phyloP scores from a whole-genome alignment of 2,888 invertebrate species.

The Bembecia ichneumoniformis region DNA sequence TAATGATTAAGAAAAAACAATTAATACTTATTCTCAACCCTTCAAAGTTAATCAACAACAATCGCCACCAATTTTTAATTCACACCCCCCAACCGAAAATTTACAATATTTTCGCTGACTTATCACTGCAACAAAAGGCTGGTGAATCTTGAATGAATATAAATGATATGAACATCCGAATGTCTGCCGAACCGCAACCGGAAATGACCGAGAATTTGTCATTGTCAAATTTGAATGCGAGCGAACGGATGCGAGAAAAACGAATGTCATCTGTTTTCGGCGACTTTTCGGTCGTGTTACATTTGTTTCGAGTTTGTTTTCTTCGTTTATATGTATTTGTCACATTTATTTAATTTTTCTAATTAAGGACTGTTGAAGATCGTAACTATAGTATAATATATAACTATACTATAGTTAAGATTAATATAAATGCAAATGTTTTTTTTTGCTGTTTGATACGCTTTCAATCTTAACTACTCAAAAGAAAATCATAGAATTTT shows the following conservation, averaged over 20 bases:
- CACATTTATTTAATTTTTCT: no score
- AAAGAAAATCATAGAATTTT: no score
- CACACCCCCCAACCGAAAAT: constrained; percentile 24
- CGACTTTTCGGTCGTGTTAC: constrained; percentile 9
- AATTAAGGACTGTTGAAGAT: no score
- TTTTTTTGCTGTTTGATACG: no score
- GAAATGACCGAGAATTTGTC: constrained; percentile 66
- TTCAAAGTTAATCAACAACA: constrained; percentile 5
- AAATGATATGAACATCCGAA: constrained; percentile 62
- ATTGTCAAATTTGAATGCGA: constrained; percentile 67
- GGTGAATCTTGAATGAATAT: constrained; percentile 56
- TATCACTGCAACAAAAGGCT: constrained; percentile 38
- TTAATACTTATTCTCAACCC: neutral
- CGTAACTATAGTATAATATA: no score
- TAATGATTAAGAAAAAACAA: neutral
- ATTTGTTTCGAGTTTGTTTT: constrained; percentile 12
- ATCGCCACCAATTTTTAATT: constrained; percentile 28
- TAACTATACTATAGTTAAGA: no score
- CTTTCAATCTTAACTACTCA: no score
- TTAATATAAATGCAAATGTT: no score
- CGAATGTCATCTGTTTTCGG: constrained; percentile 58
- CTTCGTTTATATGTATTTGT: constrained; percentile 14
- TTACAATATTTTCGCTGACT: constrained; percentile 38
- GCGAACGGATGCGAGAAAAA: constrained; percentile 59
- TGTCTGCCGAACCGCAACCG: constrained; percentile 34